Base-by-base conservation (phyloP, 2,797 vertebrate species). In the Enteromius anoplus region DNA sequence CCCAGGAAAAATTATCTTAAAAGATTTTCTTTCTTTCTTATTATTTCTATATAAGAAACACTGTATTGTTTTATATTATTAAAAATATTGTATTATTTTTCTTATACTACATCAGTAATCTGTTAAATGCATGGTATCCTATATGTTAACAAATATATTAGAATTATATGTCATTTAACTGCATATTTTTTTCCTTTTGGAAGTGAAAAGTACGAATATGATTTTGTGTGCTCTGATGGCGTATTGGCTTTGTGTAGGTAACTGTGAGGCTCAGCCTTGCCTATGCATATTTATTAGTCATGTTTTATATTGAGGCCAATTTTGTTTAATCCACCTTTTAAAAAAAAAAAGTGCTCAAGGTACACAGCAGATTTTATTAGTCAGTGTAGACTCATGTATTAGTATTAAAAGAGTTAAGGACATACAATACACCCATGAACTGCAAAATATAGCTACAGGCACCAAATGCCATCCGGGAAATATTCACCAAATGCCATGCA, bases 391-490 rank as follows among this genome's bases (percentile, higher is more conserved):
- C 7, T 26, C 2, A 11, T 34, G 32, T 53, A 51, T 40, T 75
- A 55, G 10, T 21, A 40, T 26, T 60, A 55, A 23, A 37, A 55
- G 65, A 76, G n/a, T 40, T 55, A 23, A 75, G n/a, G 3, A 9
- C 32, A 75, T 23, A 26, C 62, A 34, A 4, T 11, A 60, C n/a
- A 76, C 15, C 37, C 51, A n/a, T 40, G 51, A 58, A 29, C 37
- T 42, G 55, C n/a, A 23, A 58, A 75, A 60, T 60, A 76, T 19
- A 60, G 23, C 58, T 60, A 62, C 37, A 45, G 37, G 73, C 55
- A 76, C 14, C 8, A 42, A 76, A 76, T 58, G 6, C 12, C 21
- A 58, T 75, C 32, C 72, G 6, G 1, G 15, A 15, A 60, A 60
- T 60, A 60, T 60, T 60, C n/a, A 60, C n/a, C 4, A 42, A 29